Conservation (phyloP, 2,888 invertebrate genomes). For the Rosalia funebris region DNA sequence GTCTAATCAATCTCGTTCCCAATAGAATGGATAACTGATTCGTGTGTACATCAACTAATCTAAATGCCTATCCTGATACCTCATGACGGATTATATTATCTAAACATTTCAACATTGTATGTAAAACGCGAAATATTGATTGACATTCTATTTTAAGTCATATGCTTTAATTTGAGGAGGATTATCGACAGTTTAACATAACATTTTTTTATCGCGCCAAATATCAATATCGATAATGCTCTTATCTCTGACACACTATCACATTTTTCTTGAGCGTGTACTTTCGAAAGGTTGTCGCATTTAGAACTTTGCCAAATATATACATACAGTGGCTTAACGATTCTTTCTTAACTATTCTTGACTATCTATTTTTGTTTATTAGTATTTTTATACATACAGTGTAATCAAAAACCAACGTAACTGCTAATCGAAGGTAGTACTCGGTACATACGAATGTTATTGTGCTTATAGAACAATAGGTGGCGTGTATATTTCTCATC, state of each 20-base stretch:
- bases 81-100: slow-evolving; percentile 17
- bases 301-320: no score
- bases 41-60: slow-evolving; percentile 12
- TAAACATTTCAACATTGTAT: slow-evolving; percentile 24
- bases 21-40: slow-evolving; percentile 11
- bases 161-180: slow-evolving; percentile 22
- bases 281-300: neutral
- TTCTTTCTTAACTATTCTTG: neutral
- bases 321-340: no score
- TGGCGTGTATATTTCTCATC: no score
- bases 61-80: slow-evolving; percentile 18
- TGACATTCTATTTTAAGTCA: slow-evolving; percentile 25
- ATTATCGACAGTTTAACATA: slow-evolving; percentile 18
- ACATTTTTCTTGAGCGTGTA: neutral
- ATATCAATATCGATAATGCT: neutral
- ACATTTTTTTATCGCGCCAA: neutral
- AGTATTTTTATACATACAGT: neutral
- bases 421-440: neutral
- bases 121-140: slow-evolving; percentile 22
- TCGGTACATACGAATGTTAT: no score
- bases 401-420: neutral
- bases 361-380: neutral
- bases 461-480: no score
- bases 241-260: slow-evolving; percentile 8
- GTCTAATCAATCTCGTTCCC: slow-evolving; percentile 16